Base-by-base conservation (phyloP, 1,140 invertebrate species). In the Drosophila santomea region DNA sequence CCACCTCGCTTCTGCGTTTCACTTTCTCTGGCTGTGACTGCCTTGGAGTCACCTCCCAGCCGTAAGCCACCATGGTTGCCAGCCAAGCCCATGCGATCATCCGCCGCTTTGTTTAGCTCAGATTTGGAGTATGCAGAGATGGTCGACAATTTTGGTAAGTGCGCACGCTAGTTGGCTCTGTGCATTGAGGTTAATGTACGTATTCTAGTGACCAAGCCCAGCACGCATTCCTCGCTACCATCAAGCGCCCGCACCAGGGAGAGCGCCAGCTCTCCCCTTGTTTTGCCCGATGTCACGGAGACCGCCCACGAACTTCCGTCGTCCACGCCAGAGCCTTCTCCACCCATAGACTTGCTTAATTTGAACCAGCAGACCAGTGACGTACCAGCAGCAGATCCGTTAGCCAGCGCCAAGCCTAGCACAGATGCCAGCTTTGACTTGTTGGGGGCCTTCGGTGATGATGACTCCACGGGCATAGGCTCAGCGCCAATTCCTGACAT, bases 91-190 rank as follows among this genome's bases (percentile, higher is more conserved):
- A 83, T 93, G 11, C 93, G 95, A 1, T 93, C 94, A 84, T 92
- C 96, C 57, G 93, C 94, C 64, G 93, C 95, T 4, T 91, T 98
- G 0, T 98, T 98, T 90, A 95, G 95, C 14, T 96, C 95, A 1
- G 95, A 95, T 61, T 93, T 97, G 39, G 98, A 98, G 92, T 95
- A 96, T 92, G 96, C 97, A 50, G 96, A 97, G 91, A 95, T 95
- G 74, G 93, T 96, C 11, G 96, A 97, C 73, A 97, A 96, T 79
- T 97, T 97, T 91, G 95, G 95, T 95, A 74, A 47, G 47, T 28
- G 15, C 4, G 41, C 32, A 8, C 14, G 17, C 10, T 6, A 17
- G 0, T 8, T 39, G 4, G 7, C 7, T 44, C 4, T 7, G 5
- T 3, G 25, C 0, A 32, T 8, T 35, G 20, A 23, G 0, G 25